Base-by-base conservation (phyloP, 1,140 invertebrate species). In the Drosophila chauvacae region DNA sequence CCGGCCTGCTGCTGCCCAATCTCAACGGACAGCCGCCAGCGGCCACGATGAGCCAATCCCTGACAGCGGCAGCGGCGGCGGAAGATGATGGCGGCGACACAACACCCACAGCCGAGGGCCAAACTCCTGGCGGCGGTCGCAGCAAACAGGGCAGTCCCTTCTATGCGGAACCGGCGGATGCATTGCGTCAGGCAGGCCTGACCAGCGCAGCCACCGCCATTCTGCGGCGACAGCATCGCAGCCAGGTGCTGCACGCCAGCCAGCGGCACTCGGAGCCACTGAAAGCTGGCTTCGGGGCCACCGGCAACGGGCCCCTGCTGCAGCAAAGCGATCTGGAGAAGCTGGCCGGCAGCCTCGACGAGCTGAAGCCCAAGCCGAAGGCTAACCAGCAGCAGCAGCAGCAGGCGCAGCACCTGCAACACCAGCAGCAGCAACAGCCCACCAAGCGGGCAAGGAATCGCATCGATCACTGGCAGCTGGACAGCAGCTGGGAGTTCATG, bases 131-230 rank as follows among this genome's bases (percentile, higher is more conserved):
- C 10, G 48, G 16, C 2, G 26, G 80, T 11, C 86, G 91, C 26
- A 92, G 90, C 74, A 92, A 92, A 37, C 92, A 96, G 83, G 95
- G 95, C 13, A 98, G 97, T 92, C 97, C 97, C 0, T 97, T 98
- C 80, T 98, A 98, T 92, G 96, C 97, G 3, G 97, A 98, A 93
- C 97, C 97, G 41, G 97, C 97, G 10, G 97, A 98, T 94, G 96
- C 97, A 18, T 94, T 98, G 44, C 82, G 84, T 66, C 90, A 92
- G 45, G 94, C 93, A 37, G 94, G 94, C 75, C 93, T 85, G 48
- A 92, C 87, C 14, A 91, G 61, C 14, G 85, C 85, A 1, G 85
- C 85, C 33, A 92, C 92, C 2, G 92, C 93, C 18, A 93, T 94
- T 13, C 77, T 93, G 2, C 61, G 92, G 2, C 80, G 91, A 2